These are phyloP conservation scores for Microchrysa polita DNA, from an alignment of 2,888 invertebrate species.

Conservation along the genomic window DNA sequence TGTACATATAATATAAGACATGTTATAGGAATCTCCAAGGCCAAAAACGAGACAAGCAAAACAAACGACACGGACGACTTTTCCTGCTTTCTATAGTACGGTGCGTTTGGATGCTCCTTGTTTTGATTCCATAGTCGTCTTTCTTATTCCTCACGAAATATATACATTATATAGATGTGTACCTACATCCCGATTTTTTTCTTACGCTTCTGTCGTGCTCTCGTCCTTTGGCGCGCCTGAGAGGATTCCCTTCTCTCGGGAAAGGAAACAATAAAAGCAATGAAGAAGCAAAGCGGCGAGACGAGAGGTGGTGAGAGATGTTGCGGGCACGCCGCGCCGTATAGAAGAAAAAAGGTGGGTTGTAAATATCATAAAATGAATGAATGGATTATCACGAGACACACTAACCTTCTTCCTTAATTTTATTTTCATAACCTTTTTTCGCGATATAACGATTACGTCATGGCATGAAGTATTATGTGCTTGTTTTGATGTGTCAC, in stretches of 20 bases:
- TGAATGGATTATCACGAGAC: constrained; percentile 52
- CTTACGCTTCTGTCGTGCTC: not conserved
- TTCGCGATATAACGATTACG: constrained; percentile 22
- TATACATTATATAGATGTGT: not conserved
- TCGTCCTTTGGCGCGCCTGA: constrained; percentile 27
- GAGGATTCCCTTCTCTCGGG: constrained; percentile 15
- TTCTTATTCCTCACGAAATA: not conserved
- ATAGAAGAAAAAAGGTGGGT: constrained; percentile 29
- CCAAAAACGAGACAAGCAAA: constrained; percentile 48
- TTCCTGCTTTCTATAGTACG: constrained; percentile 33
- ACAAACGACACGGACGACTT: constrained; percentile 47
- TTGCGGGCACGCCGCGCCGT: too few relatives aligned
- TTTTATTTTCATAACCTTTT: constrained; percentile 51
- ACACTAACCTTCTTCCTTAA: constrained; percentile 52
- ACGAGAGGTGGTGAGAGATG: too few relatives aligned
- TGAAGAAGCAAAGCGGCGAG: not conserved
- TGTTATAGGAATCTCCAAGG: constrained; percentile 13
- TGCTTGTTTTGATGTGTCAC: too few relatives aligned
- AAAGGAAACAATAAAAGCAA: constrained; percentile 32
- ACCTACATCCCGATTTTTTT: not conserved
- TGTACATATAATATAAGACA: too few relatives aligned
- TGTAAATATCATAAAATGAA: constrained; percentile 51
- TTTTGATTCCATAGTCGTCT: constrained; percentile 16
- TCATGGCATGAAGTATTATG: constrained; percentile 38
- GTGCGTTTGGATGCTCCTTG: constrained; percentile 6